Conservation (phyloP, 2,888 invertebrate genomes). For the Aphelenchoides bicaudatus region DNA sequence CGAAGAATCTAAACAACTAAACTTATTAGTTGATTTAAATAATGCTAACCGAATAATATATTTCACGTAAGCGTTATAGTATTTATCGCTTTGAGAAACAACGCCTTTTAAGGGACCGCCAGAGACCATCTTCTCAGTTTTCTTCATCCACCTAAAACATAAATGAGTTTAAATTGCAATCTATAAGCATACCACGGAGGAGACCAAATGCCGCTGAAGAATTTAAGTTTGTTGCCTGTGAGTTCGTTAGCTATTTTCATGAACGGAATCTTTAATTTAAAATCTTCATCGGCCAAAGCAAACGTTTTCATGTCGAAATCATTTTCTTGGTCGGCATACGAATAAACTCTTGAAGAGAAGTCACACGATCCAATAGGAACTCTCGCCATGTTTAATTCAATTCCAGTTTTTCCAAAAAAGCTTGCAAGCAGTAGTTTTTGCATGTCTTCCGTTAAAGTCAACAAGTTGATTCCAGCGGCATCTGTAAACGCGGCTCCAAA, state of each 20-base stretch:
- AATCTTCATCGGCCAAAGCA: slow-evolving; percentile 71
- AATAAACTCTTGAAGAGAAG: slow-evolving; percentile 77
- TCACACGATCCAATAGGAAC: slow-evolving; percentile 82
- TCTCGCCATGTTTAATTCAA: slow-evolving; percentile 75
- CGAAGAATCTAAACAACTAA: slow-evolving; percentile 74
- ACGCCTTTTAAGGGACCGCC: slow-evolving; percentile 66
- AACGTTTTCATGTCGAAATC: slow-evolving; percentile 68
- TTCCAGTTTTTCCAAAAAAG: slow-evolving; percentile 47
- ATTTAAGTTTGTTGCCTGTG: slow-evolving; percentile 5
- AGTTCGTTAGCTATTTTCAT: slow-evolving; percentile 20
- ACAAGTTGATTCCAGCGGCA: slow-evolving; percentile 71
- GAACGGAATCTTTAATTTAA: slow-evolving; percentile 52
- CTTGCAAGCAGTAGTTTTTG: slow-evolving; percentile 60
- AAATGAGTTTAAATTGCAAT: too few species aligned
- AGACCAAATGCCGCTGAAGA: slow-evolving; percentile 61
- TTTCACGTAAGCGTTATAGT: slow-evolving; percentile 76
- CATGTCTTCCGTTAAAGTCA: slow-evolving; percentile 66
- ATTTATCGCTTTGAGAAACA: slow-evolving; percentile 64
- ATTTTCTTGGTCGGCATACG: slow-evolving; percentile 71
- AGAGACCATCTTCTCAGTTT: slow-evolving; percentile 63
- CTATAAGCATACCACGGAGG: slow-evolving; percentile 63
- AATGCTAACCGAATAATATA: slow-evolving; percentile 66
- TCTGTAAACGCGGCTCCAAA: slow-evolving; percentile 74
- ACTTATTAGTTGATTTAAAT: too few species aligned
- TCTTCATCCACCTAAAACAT: too few species aligned